A percentile compares a stretch with the other conserved stretches of the same genome.
Conservation (phyloP, 2,888 invertebrate species). For the Drosophila planitibia region DNA sequence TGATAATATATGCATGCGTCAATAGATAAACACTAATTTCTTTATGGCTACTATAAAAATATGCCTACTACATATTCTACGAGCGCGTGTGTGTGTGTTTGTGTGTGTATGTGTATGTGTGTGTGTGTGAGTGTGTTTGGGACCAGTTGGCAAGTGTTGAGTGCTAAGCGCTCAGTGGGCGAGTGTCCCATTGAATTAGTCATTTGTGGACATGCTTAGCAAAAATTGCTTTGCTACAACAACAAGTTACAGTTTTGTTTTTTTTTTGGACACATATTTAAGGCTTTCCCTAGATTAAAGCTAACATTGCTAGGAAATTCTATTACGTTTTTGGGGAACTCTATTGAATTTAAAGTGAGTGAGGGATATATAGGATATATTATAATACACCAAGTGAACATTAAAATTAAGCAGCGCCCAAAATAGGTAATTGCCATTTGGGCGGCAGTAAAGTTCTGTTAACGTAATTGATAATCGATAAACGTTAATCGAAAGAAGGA, state of each 20-base stretch:
- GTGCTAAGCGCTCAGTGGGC: neutral
- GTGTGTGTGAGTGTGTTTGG: conserved; percentile 6
- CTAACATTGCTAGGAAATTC: neutral
- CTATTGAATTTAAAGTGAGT: neutral
- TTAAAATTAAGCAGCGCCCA: neutral
- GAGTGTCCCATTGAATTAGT: conserved; percentile 20
- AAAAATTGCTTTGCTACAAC: neutral
- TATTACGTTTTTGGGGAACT: neutral
- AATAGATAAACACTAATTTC: conserved; percentile 51
- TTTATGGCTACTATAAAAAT: conserved; percentile 35
- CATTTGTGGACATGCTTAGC: conserved; percentile 6
- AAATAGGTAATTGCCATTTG: neutral
- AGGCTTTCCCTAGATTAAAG: neutral
- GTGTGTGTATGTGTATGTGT: neutral
- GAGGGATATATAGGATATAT: neutral
- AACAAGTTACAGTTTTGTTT: neutral
- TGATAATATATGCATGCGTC: conserved; percentile 54
- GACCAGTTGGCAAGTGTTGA: neutral
- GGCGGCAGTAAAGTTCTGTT: neutral
- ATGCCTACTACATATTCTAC: neutral
- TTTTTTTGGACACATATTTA: neutral
- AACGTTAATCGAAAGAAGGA: neutral
- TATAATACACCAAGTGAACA: neutral
- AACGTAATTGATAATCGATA: neutral
- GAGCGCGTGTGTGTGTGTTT: neutral